Conservation (phyloP, 1,140 invertebrate species). For the Nebria ingens region DNA sequence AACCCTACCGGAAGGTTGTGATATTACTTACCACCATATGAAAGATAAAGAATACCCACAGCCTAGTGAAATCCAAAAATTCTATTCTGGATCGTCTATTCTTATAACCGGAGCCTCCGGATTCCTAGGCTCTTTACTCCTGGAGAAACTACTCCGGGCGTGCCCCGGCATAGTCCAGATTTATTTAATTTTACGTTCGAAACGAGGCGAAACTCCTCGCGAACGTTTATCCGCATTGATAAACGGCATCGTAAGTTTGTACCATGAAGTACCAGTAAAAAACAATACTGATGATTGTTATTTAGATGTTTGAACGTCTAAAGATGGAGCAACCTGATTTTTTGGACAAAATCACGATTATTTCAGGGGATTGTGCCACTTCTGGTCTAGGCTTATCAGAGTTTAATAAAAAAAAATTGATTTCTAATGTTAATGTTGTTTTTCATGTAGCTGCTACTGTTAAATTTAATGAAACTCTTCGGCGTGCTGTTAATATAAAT, state of each 20-base stretch:
- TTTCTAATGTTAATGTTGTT: conserved; percentile 55
- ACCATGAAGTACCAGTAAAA: too few species aligned
- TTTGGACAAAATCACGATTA: conserved; percentile 31
- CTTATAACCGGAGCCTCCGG: conserved; percentile 60
- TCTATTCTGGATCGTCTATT: conserved; percentile 40
- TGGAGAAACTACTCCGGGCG: conserved; percentile 67
- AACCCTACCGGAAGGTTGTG: not conserved
- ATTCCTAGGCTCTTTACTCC: conserved; percentile 56
- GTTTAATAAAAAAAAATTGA: conserved; percentile 43
- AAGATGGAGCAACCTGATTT: conserved; percentile 28
- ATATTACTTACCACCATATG: too few species aligned
- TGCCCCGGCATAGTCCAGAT: conserved; percentile 61
- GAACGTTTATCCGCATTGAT: too few species aligned
- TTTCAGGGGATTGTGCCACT: conserved; percentile 34
- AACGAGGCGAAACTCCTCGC: conserved; percentile 62
- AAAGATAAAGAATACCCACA: too few species aligned
- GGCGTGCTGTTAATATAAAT: conserved; percentile 49
- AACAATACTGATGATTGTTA: not conserved
- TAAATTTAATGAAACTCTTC: conserved; percentile 73
- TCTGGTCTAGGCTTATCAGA: conserved; percentile 49
- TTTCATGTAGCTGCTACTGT: conserved; percentile 87
- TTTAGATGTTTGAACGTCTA: conserved; percentile 13
- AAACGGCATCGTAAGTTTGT: too few species aligned
- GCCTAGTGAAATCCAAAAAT: conserved; percentile 28
- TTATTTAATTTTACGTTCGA: conserved; percentile 67